Conservation (phyloP, 2,888 invertebrate genomes). For the Trissoscelio sp. region DNA sequence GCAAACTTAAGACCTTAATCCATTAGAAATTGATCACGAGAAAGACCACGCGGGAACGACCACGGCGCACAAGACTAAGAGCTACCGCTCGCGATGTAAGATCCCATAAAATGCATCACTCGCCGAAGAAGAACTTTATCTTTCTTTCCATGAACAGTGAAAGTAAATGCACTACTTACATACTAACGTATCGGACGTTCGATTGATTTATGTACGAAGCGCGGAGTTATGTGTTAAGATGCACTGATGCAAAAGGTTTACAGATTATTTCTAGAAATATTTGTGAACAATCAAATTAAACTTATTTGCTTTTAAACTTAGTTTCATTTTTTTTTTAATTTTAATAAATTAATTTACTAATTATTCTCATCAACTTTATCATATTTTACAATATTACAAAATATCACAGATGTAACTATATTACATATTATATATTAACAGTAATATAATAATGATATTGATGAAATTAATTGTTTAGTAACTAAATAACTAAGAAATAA, state of each 20-base stretch:
- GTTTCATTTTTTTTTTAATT: neutral
- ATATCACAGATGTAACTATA: too few species aligned
- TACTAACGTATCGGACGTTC: conserved; percentile 45
- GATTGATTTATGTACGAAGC: conserved; percentile 55
- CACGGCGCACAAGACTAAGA: conserved; percentile 34
- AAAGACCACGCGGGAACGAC: conserved; percentile 47
- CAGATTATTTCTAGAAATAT: conserved; percentile 8
- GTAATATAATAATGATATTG: too few species aligned
- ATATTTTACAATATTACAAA: too few species aligned
- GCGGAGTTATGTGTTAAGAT: conserved; percentile 25
- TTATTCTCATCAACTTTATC: too few species aligned
- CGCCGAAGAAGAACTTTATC: conserved; percentile 59
- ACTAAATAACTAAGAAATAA: too few species aligned
- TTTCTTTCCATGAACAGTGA: conserved; percentile 64
- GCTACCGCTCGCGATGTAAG: conserved; percentile 49
- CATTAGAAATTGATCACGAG: conserved; percentile 70
- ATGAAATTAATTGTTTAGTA: too few species aligned
- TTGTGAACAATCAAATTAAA: conserved; percentile 11
- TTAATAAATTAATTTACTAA: too few species aligned
- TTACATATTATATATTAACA: too few species aligned
- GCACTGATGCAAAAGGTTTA: conserved; percentile 29
- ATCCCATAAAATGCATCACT: conserved; percentile 65
- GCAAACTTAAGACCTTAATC: conserved; percentile 70
- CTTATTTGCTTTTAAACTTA: too few species aligned
- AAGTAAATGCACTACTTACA: conserved; percentile 66